Evolutionary conservation across 2,888 invertebrate genomes (phyloP), one percentile per base, ranked within the genome.

Genomic region (Thereva unica): DNA sequence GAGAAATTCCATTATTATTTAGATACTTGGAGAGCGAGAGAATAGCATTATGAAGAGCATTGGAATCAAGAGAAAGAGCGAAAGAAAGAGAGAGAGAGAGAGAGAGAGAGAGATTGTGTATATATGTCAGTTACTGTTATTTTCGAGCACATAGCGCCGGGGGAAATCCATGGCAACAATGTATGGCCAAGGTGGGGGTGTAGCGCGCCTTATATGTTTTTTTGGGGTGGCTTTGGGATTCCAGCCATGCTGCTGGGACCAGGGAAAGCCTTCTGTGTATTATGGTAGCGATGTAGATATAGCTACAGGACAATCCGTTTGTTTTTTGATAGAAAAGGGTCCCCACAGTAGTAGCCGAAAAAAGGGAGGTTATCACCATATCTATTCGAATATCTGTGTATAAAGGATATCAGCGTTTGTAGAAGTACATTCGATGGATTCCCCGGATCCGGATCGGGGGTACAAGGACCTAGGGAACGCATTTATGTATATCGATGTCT

Each of bases 211-310:
- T 64, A 64, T 64, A 23, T 49, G 47, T 54, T 55, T 65, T n/a
- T 64, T 64, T 23, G 59, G 70, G 70, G 73, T 78, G 78, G 78
- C 80, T 80, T 80, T 77, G 80, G 80, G 80, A 80, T 75, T 79
- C 76, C 73, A 75, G 77, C 77, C 80, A 80, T 78, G 80, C 80
- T 79, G 78, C 72, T 80, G 80, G 80, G 80, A 80, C 77, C 76
- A 76, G 76, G 78, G 77, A 77, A 78, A 76, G 75, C 76, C 77
- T 75, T 77, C 63, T 67, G 40, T 41, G 53, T 40, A 56, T 56
- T 56, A 23, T 42, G 6, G 12, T 3, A 34, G 41, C 55, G 34
- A 41, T 49, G 34, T 61, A 61, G 61, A 35, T 47, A 47, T 47
- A 23, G 23, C 47, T 59, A 59, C 49, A 37, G 40, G 23, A 10